Evolutionary conservation across 2,113 vertebrate genomes (phyloP), one percentile per base, ranked within the genome.

Genomic region (Entomyzon cyanotis): DNA sequence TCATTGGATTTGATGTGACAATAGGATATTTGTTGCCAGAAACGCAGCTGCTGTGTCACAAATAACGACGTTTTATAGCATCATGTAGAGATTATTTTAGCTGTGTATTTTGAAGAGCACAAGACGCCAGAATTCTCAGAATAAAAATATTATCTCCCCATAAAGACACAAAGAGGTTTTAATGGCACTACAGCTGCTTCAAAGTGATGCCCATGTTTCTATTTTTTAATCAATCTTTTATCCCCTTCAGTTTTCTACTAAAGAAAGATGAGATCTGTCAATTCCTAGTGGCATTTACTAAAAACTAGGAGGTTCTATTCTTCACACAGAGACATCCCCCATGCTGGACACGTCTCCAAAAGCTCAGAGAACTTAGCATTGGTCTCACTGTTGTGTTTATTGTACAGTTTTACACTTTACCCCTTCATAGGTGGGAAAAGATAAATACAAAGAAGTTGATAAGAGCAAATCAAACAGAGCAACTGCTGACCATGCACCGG

Each of bases 21-120:
- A 83, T 87, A 67, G 71, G 60, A n/a, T 67, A 88, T 27, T 82
- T 94, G 86, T 86, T 90, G 91, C 56, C 65, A 90, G 59, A 89
- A 78, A 89, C 0, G 6, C 93, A 95, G 91, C 87, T 91, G 96
- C 67, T 89, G 44, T 85, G 41, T 65, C 42, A 49, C 68, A 93
- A 94, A 91, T 69, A 91, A 80, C 87, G 68, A 86, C 11, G 0
- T 60, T 89, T 87, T 58, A 92, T 31, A 70, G 52, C 33, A 84
- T 28, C 50, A 37, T 10, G 30, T 5, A 65, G 65, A 60, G 53
- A 89, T 50, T 93, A 78, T 83, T 93, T 85, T 94, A 91, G 75
- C 50, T 76, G 37, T 10, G 73, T 60, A 84, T 91, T 95, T 69
- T 70, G 59, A 70, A 91, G 6, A 1, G 17, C 1, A 13, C 19